Percentiles rank a stretch among this genome's conserved stretches.
phyloP scores from a whole-genome alignment of 2,888 invertebrate genomes.

The Rhorus exstirpatorius region DNA sequence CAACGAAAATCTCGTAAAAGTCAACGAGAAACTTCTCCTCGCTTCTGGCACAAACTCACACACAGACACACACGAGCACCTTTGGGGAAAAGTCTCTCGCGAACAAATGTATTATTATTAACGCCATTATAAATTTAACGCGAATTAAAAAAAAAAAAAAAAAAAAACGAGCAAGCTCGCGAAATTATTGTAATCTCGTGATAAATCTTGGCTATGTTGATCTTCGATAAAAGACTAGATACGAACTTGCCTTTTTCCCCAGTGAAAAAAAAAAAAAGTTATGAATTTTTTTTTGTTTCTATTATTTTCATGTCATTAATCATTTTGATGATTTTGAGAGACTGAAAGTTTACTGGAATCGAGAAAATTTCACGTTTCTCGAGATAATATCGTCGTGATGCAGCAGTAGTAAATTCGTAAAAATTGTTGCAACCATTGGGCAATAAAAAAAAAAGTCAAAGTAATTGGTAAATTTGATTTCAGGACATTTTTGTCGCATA shows the following conservation, averaged over 20 bases:
- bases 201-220: slow-evolving; percentile 64
- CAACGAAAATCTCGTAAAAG: slow-evolving; percentile 15
- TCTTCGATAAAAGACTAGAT: slow-evolving; percentile 82
- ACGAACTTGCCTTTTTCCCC: slow-evolving; percentile 60
- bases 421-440: too few relatives aligned
- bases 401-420: too few relatives aligned
- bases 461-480: too few relatives aligned
- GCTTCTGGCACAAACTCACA: neutral
- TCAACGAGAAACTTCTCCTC: slow-evolving; percentile 1
- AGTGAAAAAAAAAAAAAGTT: slow-evolving; percentile 12
- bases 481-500: too few relatives aligned
- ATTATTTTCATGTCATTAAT: neutral
- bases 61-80: neutral
- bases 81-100: slow-evolving; percentile 1
- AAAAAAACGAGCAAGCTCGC: slow-evolving; percentile 14
- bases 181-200: slow-evolving; percentile 41
- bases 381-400: too few relatives aligned
- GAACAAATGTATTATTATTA: slow-evolving; percentile 15
- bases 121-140: slow-evolving; percentile 35
- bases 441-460: too few relatives aligned
- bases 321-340: neutral
- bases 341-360: too few relatives aligned
- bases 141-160: too few relatives aligned
- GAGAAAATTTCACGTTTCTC: too few relatives aligned
- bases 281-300: too few relatives aligned